phyloP scores from a whole-genome alignment of 2,888 invertebrate species.

The Unio delphinus region DNA sequence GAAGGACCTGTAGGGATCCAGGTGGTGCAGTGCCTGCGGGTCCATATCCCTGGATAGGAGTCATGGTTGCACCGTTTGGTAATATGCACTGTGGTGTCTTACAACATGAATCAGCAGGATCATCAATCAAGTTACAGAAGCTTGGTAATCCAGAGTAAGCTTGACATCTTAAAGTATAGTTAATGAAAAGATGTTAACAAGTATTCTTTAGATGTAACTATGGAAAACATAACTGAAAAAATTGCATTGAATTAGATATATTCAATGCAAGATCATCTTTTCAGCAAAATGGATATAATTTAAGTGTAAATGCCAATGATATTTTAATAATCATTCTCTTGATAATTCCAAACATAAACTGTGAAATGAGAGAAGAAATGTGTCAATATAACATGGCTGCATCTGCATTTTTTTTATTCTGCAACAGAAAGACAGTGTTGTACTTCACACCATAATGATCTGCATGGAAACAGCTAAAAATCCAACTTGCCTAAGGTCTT shows the following conservation, averaged over 20 bases:
- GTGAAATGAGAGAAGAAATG: no score
- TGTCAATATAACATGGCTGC: no score
- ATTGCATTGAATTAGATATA: background rate
- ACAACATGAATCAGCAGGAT: constrained; percentile 51
- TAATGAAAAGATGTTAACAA: background rate
- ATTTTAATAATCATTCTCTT: no score
- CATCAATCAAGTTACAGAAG: constrained; percentile 44
- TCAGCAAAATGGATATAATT: no score
- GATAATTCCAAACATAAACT: no score
- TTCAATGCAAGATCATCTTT: no score
- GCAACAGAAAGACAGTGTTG: no score
- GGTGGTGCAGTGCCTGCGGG: constrained; percentile 38
- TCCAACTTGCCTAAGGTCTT: no score
- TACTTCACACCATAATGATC: no score
- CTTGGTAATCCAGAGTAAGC: constrained; percentile 48
- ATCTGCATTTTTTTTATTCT: no score
- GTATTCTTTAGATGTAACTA: background rate
- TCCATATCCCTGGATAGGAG: constrained; percentile 31
- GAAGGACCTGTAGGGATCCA: constrained; percentile 40
- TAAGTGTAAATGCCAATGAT: no score
- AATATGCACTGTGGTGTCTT: constrained; percentile 46
- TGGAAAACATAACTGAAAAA: background rate
- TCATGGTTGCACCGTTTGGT: constrained; percentile 23
- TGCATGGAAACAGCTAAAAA: no score
- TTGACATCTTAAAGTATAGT: constrained; percentile 38